These are phyloP conservation scores for Misgurnus mizolepis DNA, from an alignment of 2,113 vertebrate genomes.

Conservation along the genomic window DNA sequence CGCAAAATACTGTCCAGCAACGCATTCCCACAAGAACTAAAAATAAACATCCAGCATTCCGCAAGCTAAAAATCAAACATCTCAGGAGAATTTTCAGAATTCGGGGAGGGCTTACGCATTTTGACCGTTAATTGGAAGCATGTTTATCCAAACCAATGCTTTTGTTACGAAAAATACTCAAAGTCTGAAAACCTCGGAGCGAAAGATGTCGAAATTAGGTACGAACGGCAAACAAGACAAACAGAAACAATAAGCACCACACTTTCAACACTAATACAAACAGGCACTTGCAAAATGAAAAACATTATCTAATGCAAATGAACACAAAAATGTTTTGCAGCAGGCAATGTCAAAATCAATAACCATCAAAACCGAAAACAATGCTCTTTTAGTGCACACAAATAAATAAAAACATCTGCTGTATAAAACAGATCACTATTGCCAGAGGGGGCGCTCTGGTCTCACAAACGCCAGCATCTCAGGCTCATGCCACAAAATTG, in stretches of 20 bases:
- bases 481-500: conserved; percentile 23
- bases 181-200: conserved; percentile 64
- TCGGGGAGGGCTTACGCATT: conserved; percentile 28
- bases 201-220: not conserved
- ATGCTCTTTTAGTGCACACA: conserved; percentile 29
- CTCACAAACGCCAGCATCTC: conserved; percentile 64
- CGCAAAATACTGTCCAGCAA: conserved; percentile 46
- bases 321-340: conserved; percentile 42
- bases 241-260: not conserved
- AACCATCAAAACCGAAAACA: not conserved
- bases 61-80: not conserved
- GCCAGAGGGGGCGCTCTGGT: not conserved
- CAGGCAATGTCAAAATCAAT: conserved; percentile 57
- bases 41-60: conserved; percentile 27
- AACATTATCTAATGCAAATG: conserved; percentile 36
- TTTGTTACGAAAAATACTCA: conserved; percentile 25
- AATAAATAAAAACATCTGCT: conserved; percentile 24
- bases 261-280: conserved; percentile 63
- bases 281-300: conserved; percentile 75
- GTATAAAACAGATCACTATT: not conserved
- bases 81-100: conserved; percentile 52
- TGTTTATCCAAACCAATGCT: conserved; percentile 7
- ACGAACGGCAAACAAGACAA: not conserved
- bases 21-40: not conserved
- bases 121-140: not conserved